Base-by-base conservation (phyloP, 2,888 invertebrate genomes). In the Volucella inanis region DNA sequence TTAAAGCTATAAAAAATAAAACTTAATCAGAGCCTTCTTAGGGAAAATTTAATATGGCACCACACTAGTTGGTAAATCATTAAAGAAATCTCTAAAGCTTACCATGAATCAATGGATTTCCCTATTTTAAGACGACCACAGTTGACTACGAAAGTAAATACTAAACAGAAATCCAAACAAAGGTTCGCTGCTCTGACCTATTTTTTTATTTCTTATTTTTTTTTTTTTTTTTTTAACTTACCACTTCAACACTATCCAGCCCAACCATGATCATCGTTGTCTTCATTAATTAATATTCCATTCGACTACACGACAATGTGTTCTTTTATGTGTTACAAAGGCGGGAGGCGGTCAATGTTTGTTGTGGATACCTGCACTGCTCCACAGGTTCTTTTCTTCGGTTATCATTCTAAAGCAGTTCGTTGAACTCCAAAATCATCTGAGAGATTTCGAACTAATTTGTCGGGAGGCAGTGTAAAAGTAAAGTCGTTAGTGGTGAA, bases 241-340 rank as follows among this genome's bases (percentile, higher is more conserved):
- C 78, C 79, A 74, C 67, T 74, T 64, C 62, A 43, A 59, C 72
- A 77, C 71, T 61, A 72, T 68, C 77, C 71, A 77, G 31, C 78
- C 31, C 45, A 68, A 65, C 59, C 64, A 68, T n/a, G 74, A 75
- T 75, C 81, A 70, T 70, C 81, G 57, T 59, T 65, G 74, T 79
- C 79, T 43, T 70, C 59, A 61, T 75, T 84, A 84, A 84, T 84
- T 84, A 75, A 79, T 84, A 84, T 84, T 84, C 83, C 78, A 65
- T 59, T 79, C 59, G 74, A 39, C 74, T 70, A 52, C 79, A 84
- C 41, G 79, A 75, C 79, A 84, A 75, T 71, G 78, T 55, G 50
- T 70, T 61, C 59, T n/a, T 75, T 49, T 79, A 79, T 79, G 70
- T 64, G 68, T 79, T 83, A 49, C 75, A 84, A 55, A 52, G 61